Evolutionary conservation across 2,888 invertebrate genomes (phyloP), one percentile per base, ranked within the genome.

Genomic region (Ernsta delagoae): DNA sequence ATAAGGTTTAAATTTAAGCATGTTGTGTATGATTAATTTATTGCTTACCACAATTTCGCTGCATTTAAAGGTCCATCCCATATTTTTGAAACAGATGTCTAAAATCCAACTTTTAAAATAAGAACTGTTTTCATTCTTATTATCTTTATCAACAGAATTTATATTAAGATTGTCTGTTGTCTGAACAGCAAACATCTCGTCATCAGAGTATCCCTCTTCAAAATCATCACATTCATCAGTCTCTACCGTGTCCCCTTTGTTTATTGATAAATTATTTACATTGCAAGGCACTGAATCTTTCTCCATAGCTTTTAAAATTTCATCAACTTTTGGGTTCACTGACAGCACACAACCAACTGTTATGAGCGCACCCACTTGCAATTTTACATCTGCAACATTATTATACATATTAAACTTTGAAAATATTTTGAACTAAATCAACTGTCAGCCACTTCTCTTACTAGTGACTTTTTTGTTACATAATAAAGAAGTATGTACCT

Each of bases 261-360:
- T 74, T 56, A 79, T 79, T 3, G 78, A 72, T 31, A 78, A 66
- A 74, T 77, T 75, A 74, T 78, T 72, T 64, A 72, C 76, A 79
- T 78, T 85, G n/a, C 74, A 71, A 60, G 80, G 74, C 5, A 79
- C 78, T 53, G 83, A 75, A 72, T 90, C 88, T 83, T 94, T 90
- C 74, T 94, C 92, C 74, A 96, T 87, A n/a, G 94, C 89, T 76
- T 87, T 92, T 1, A 94, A 82, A 57, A 96, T 95, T 89, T 97
- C 96, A 3, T 94, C 87, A 0, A 96, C 93, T 59, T 95, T 91
- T 0, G 96, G 95, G 69, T 96, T 95, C 0, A 95, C 87, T 0
- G 96, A 95, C 57, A 96, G 87, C 54, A 97, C 88, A 77, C 96
- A 96, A 41, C 97, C 97, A 82, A 97, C 95, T 31, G 96, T 96